Evolutionary conservation across 2,113 vertebrate genomes (phyloP), one percentile per base, ranked within the genome.

Genomic region (Lagopus muta): DNA sequence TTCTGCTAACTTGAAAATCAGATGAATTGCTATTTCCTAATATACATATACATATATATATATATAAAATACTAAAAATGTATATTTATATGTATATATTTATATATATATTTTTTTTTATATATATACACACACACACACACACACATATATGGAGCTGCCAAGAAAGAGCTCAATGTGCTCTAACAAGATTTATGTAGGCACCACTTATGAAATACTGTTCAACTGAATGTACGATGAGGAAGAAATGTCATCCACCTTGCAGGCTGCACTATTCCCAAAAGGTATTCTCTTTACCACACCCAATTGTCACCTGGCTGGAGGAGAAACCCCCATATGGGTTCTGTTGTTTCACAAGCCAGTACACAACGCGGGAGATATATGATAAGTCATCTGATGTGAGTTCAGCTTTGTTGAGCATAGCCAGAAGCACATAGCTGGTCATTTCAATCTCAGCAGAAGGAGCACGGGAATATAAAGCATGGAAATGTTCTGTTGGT

Each of bases 281-380:
- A 22, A 21, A 20, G 0, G 10, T 69, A 38, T 85, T 80, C 22
- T 45, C 79, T 77, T 57, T 66, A 58, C n/a, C 67, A 40, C 12
- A 69, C 11, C 8, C 19, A 38, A 10, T 30, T 76, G 24, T 97
- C 88, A 99, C 99, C 98, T 99, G 99, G n/a, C 96, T 98, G 85
- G 98, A 99, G 19, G 98, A 96, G 97, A 99, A 99, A 5, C 98
- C 98, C 0, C 99, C 99, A 0, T 97, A 98, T 0, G 98, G 84
- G 82, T 99, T 99, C 97, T 99, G 99, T 52, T 98, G 97, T 52
- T 97, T 97, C 55, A 93, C 78, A 6, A 99, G 97, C 99, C 99
- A 99, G 71, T 82, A 97, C 24, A 98, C 98, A 10, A 99, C 96
- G 18, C 79, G 78, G 12, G 96, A 93, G 10, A 93, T 47, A 17